Evolutionary conservation across 2,888 invertebrate genomes (phyloP).

Genomic region (Cerceris rybyensis): DNA sequence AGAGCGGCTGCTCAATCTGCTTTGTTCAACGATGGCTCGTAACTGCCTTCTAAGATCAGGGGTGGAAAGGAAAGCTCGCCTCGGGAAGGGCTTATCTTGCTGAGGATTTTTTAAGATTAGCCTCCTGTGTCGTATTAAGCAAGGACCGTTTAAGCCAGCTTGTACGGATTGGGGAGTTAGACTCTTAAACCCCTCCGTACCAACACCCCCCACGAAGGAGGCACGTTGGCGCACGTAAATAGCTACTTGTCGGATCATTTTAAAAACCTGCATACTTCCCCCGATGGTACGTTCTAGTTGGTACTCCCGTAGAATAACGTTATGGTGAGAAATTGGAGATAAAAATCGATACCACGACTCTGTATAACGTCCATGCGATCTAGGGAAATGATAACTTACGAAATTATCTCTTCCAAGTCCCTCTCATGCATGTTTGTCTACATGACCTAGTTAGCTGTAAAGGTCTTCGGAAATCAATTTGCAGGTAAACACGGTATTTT

Average conservation of each 20-base stretch:
- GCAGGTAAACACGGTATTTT: too few relatives aligned
- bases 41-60: slow-evolving; percentile 59
- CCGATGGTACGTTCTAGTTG: slow-evolving; percentile 47
- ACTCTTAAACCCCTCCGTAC: slow-evolving; percentile 21
- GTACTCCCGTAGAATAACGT: slow-evolving; percentile 36
- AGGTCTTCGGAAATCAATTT: slow-evolving; percentile 5
- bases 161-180: slow-evolving; percentile 59
- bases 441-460: slow-evolving; percentile 1
- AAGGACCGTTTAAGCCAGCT: slow-evolving; percentile 75
- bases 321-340: slow-evolving; percentile 42
- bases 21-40: slow-evolving; percentile 60
- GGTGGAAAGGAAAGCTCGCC: slow-evolving; percentile 51
- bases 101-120: slow-evolving; percentile 79
- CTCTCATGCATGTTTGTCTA: neutral
- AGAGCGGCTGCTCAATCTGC: slow-evolving; percentile 71
- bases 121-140: slow-evolving; percentile 81
- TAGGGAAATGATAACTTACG: neutral
- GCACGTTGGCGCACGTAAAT: slow-evolving; percentile 76
- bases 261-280: slow-evolving; percentile 50
- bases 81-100: slow-evolving; percentile 75
- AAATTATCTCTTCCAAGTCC: neutral
- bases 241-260: slow-evolving; percentile 81
- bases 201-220: slow-evolving; percentile 51
- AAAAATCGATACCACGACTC: slow-evolving; percentile 51
- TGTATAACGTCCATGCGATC: slow-evolving; percentile 15